Percentiles rank a stretch among this genome's conserved stretches.
Evolutionary conservation across 2,888 invertebrate genomes (phyloP).

Genomic region (Sinodicranocentrus sp.): DNA sequence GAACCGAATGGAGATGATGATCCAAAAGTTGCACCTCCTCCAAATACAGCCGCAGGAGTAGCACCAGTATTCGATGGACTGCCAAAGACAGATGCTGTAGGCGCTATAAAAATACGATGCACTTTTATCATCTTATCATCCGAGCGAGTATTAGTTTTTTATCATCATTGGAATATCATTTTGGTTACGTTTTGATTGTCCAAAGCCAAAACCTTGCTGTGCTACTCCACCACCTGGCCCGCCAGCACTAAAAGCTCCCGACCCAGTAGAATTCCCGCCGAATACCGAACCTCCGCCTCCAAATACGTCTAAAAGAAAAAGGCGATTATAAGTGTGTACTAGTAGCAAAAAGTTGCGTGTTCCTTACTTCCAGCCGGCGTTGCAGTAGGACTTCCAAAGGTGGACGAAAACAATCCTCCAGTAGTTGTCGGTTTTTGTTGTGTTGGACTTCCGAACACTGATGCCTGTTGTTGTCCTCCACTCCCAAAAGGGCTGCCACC

Average conservation of each 20-base stretch:
- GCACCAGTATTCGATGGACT: conserved; percentile 38
- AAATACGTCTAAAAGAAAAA: conserved; percentile 49
- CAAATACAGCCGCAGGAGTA: conserved; percentile 49
- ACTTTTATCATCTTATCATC: too few relatives aligned
- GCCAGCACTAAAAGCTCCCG: conserved; percentile 37
- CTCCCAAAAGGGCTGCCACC: conserved; percentile 36
- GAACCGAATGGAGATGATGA: conserved; percentile 60
- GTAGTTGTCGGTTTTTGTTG: conserved; percentile 27
- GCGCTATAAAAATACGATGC: conserved; percentile 3
- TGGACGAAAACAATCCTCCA: conserved; percentile 17
- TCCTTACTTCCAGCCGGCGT: conserved; percentile 10
- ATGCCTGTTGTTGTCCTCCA: conserved; percentile 15
- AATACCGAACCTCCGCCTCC: conserved; percentile 43
- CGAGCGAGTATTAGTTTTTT: too few relatives aligned
- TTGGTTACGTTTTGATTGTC: conserved; percentile 43
- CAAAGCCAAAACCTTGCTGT: conserved; percentile 54
- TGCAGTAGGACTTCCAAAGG: conserved; percentile 20
- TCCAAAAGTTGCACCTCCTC: conserved; percentile 60
- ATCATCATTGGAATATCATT: too few relatives aligned
- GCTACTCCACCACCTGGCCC: conserved; percentile 37
- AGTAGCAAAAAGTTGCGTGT: too few relatives aligned
- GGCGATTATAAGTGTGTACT: too few relatives aligned
- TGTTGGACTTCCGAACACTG: conserved; percentile 46
- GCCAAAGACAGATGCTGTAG: conserved; percentile 64
- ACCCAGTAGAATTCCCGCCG: conserved; percentile 26